These are phyloP conservation scores for Leucoptera coffeella DNA, from an alignment of 2,888 invertebrate genomes.

Conservation along the genomic window DNA sequence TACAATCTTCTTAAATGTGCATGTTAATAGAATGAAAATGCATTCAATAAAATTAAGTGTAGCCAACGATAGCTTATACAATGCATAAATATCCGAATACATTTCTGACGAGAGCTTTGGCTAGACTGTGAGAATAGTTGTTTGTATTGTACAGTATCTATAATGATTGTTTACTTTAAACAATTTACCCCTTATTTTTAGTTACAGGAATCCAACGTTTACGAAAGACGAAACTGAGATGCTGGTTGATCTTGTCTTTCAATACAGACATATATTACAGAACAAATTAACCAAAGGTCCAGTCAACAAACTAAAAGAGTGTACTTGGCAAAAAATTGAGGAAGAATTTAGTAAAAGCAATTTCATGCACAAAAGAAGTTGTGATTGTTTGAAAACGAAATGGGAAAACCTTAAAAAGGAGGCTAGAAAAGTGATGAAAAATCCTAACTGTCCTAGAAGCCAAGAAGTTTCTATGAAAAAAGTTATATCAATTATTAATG, in stretches of 20 bases:
- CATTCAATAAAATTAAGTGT: no score
- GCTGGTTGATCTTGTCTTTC: conserved; percentile 20
- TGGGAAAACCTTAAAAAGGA: conserved; percentile 32
- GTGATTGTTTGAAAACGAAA: conserved; percentile 23
- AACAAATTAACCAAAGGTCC: conserved; percentile 21
- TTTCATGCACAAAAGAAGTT: conserved; percentile 15
- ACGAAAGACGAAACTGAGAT: conserved; percentile 19
- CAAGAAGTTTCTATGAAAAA: conserved; percentile 3
- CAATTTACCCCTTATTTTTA: no score
- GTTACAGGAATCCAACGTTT: conserved; percentile 24
- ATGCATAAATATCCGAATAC: no score
- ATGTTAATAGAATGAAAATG: no score
- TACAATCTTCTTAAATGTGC: no score
- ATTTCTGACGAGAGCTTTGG: not conserved
- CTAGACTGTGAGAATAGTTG: not conserved
- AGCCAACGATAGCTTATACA: no score
- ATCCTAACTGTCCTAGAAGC: conserved; percentile 2
- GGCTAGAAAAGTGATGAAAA: conserved; percentile 13
- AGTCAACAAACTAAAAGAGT: conserved; percentile 21
- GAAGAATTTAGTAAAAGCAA: conserved; percentile 20
- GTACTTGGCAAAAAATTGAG: conserved; percentile 24
- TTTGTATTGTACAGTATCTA: no score
- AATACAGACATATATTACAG: conserved; percentile 22
- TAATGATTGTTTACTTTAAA: no score
- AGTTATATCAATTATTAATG: conserved; percentile 4